These are phyloP conservation scores for Carettochelys insculpta DNA, from an alignment of 2,113 vertebrate species.

Conservation along the genomic window DNA sequence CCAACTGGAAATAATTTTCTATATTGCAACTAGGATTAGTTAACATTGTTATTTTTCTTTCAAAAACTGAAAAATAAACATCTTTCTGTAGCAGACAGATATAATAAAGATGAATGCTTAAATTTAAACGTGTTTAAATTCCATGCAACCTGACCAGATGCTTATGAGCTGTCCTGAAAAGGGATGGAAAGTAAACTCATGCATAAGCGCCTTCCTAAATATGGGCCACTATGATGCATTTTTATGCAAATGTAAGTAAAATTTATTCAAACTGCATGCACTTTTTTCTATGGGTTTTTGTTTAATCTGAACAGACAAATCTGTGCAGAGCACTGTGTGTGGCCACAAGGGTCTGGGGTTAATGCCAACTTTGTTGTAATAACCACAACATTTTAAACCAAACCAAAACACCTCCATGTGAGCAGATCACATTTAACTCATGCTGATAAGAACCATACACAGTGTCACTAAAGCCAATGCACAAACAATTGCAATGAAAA, in stretches of 20 bases:
- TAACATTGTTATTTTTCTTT: background rate
- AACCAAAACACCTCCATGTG: background rate
- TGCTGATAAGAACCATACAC: fast-evolving
- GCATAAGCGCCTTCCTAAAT: background rate
- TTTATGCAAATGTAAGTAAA: background rate
- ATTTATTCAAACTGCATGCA: background rate
- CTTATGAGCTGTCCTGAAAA: background rate
- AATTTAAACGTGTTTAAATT: constrained; percentile 20
- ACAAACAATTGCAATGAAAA: background rate
- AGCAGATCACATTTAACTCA: background rate
- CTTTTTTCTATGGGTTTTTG: fast-evolving
- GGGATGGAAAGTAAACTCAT: background rate
- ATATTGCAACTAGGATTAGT: background rate
- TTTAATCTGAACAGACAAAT: background rate
- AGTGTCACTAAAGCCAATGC: background rate
- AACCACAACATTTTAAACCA: background rate
- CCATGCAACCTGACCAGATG: background rate
- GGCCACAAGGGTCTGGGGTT: background rate
- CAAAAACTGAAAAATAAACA: background rate
- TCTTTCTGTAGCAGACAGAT: background rate
- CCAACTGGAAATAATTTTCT: background rate
- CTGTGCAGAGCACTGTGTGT: fast-evolving
- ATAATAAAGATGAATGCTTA: background rate
- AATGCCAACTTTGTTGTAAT: background rate
- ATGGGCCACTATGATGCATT: background rate